Base-by-base conservation (phyloP, 2,797 vertebrate genomes). In the Ceryle rudis region DNA sequence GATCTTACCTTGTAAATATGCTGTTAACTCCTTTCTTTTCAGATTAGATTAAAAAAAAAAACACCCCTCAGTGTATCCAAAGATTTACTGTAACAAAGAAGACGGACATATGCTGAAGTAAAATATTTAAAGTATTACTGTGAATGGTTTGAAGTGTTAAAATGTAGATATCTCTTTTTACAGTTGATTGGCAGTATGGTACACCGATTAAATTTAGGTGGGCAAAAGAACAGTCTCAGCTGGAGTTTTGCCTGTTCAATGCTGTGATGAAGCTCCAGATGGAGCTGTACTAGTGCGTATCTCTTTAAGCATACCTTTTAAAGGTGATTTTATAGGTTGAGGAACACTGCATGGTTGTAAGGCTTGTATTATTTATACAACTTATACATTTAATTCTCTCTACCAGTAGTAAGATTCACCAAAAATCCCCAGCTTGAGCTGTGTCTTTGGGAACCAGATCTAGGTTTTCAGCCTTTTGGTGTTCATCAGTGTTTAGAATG, bases 81-180 rank as follows among this genome's bases (percentile, higher is more conserved):
- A 13, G 19, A 16, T 42, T 81, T 70, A 6, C 69, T 64, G 8
- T 86, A 62, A 72, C 47, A 69, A 37, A 28, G 31, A 72, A 44
- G 37, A 54, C 5, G 67, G 9, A 42, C 0, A 0, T n/a, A 69
- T 55, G 16, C 20, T 37, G 3, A 65, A 33, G 13, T 60, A 33
- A 7, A 82, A 4, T 10, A 3, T 58, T 69, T 58, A 58, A 83
- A 81, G 81, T 6, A 62, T 79, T 65, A 25, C 86, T 52, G 31
- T 4, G 11, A 37, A 58, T 60, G 3, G 29, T 91, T 83, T 67
- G 3, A 80, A 77, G 28, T 47, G 7, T 54, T 91, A 46, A 69
- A 80, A 87, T 26, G 11, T 58, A 51, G 19, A 1, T 39, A 2
- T 33, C 1, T n/a, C 4, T 77, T 20, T 31, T 35, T 15, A 17